Conservation (phyloP, 2,797 vertebrate species). For the Nothura maculosa region DNA sequence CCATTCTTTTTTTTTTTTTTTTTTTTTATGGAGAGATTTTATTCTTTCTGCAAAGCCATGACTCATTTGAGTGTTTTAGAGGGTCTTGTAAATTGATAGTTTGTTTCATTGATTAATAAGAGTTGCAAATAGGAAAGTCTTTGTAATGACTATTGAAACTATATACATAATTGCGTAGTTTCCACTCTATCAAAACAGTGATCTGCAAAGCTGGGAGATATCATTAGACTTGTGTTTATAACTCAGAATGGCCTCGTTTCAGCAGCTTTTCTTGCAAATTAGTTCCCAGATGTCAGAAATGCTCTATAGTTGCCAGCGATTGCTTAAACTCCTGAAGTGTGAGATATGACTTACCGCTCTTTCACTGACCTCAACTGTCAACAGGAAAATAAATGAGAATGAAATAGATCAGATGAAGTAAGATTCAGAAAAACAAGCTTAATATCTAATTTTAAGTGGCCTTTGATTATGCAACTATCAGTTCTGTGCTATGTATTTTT, state of each 20-base stretch:
- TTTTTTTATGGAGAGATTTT: not conserved
- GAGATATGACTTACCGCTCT: slow-evolving; percentile 52
- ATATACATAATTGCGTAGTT: slow-evolving; percentile 43
- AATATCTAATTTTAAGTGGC: slow-evolving; percentile 20
- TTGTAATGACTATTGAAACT: slow-evolving; percentile 47
- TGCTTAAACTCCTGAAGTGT: slow-evolving; percentile 60
- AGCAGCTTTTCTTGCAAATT: slow-evolving; percentile 56
- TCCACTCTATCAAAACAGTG: slow-evolving; percentile 45
- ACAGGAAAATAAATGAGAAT: slow-evolving; percentile 39
- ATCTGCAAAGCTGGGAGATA: slow-evolving; percentile 58
- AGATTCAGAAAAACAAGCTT: slow-evolving; percentile 40
- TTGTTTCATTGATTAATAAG: slow-evolving; percentile 49
- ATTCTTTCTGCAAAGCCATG: not conserved
- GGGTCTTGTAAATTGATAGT: not conserved
- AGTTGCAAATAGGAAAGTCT: slow-evolving; percentile 44
- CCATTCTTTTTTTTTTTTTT: not conserved
- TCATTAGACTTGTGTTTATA: slow-evolving; percentile 64
- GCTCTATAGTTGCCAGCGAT: slow-evolving; percentile 45
- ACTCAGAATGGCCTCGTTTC: slow-evolving; percentile 62
- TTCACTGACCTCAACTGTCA: slow-evolving; percentile 57
- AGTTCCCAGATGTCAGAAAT: slow-evolving; percentile 66
- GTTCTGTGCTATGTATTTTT: not conserved
- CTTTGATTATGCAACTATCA: slow-evolving; percentile 4
- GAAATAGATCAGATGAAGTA: slow-evolving; percentile 40
- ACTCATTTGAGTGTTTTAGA: not conserved